phyloP scores from a whole-genome alignment of 2,113 vertebrate species.

The Malurus cyaneus region DNA sequence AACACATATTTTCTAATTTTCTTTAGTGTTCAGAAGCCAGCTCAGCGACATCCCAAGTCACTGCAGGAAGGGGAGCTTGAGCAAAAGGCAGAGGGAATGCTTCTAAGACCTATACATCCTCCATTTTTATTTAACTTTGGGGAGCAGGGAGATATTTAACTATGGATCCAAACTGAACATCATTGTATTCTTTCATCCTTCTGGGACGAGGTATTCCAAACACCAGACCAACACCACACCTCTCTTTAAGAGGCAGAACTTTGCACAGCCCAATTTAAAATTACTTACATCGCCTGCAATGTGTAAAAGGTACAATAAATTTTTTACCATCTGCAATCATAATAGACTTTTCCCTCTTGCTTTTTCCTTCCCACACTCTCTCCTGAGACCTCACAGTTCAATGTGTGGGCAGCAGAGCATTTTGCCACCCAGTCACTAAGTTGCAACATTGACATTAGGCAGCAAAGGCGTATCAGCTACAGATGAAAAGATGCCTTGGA shows the following conservation, averaged over 20 bases:
- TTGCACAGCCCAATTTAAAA: background rate
- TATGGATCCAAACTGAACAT: background rate
- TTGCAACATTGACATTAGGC: background rate
- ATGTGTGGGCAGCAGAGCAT: background rate
- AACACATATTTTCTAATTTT: background rate
- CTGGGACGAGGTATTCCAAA: background rate
- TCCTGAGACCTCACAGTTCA: background rate
- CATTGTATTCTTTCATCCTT: background rate
- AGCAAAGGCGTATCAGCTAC: background rate
- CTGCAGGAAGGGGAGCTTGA: background rate
- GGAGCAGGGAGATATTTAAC: too few relatives aligned
- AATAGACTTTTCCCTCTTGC: background rate
- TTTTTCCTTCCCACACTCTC: background rate
- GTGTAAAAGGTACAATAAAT: conserved; percentile 8
- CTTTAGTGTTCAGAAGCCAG: background rate
- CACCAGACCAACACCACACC: background rate
- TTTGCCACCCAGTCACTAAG: background rate
- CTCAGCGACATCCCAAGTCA: background rate
- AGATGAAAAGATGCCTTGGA: background rate
- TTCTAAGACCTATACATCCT: background rate
- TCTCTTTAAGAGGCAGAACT: background rate
- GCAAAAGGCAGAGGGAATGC: background rate
- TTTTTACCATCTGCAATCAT: background rate
- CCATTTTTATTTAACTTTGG: background rate
- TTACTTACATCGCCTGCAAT: background rate